phyloP scores from a whole-genome alignment of 1,140 invertebrate species.

The Caenorhabditis brenneri region DNA sequence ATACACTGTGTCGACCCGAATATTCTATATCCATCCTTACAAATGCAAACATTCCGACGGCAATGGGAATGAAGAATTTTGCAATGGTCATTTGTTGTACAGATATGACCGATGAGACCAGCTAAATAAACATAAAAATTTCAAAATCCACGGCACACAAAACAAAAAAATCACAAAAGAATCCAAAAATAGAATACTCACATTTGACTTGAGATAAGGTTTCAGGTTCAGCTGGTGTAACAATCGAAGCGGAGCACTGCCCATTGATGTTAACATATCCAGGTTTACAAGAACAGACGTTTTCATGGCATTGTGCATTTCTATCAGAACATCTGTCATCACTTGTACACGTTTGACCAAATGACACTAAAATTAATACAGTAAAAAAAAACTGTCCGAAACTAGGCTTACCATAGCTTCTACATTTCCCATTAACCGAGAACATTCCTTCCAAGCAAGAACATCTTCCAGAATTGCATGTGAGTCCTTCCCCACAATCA shows the following conservation, averaged over 20 bases:
- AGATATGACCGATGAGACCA: constrained; percentile 43
- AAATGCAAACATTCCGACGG: constrained; percentile 35
- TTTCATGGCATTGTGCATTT: constrained; percentile 24
- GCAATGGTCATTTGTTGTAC: constrained; percentile 31
- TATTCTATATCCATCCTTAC: constrained; percentile 44
- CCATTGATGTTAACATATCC: constrained; percentile 12
- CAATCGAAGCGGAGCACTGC: not conserved
- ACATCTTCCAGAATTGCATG: not conserved
- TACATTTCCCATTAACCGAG: constrained; percentile 4
- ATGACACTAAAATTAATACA: not conserved
- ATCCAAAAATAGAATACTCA: not conserved
- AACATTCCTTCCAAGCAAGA: constrained; percentile 4
- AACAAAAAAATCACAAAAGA: not conserved
- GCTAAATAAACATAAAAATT: constrained; percentile 41
- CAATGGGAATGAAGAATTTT: constrained; percentile 38
- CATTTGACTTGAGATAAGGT: constrained; percentile 19
- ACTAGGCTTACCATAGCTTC: not conserved
- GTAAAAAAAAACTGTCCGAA: too few species aligned
- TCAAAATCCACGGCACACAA: constrained; percentile 21
- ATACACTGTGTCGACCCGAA: constrained; percentile 52
- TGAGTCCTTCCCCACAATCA: constrained; percentile 2
- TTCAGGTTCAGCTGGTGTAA: constrained; percentile 3
- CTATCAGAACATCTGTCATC: constrained; percentile 19
- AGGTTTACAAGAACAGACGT: not conserved
- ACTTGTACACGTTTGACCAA: not conserved